A percentile compares a stretch with the other conserved stretches of the same genome.
Evolutionary conservation across 1,140 invertebrate species (phyloP).

Genomic region (Antheraea mylitta): DNA sequence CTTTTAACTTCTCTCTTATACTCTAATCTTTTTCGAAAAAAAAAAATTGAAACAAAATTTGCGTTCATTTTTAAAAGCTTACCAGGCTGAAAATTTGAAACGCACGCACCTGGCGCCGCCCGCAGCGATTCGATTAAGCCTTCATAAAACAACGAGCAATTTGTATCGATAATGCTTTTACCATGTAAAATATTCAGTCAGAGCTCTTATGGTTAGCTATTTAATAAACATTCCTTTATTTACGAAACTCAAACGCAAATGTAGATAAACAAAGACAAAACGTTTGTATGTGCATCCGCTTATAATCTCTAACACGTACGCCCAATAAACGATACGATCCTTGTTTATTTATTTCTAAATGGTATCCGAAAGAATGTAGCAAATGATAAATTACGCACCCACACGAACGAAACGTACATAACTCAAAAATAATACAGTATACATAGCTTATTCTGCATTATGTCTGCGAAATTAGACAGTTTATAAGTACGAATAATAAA

Average conservation of each 20-base stretch:
- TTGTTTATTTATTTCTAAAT: slow-evolving; percentile 10
- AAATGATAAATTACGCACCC: slow-evolving; percentile 12
- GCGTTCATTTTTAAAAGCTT: neutral
- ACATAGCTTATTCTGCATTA: slow-evolving; percentile 2
- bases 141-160: slow-evolving; percentile 5
- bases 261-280: slow-evolving; percentile 13
- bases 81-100: neutral
- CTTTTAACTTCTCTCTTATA: neutral
- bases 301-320: slow-evolving; percentile 12
- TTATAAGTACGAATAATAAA: slow-evolving; percentile 9
- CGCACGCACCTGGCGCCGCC: neutral
- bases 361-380: slow-evolving; percentile 8
- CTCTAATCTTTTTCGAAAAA: neutral
- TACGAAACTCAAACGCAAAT: slow-evolving; percentile 7
- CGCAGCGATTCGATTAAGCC: slow-evolving; percentile 7
- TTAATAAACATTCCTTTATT: slow-evolving; percentile 13
- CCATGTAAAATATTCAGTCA: slow-evolving; percentile 1
- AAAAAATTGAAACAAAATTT: neutral
- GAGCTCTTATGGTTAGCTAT: slow-evolving; percentile 1
- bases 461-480: slow-evolving; percentile 12
- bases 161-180: slow-evolving; percentile 6
- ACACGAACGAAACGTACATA: slow-evolving; percentile 7
- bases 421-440: slow-evolving; percentile 10
- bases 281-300: slow-evolving; percentile 6
- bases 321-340: slow-evolving; percentile 6